phyloP scores from a whole-genome alignment of 1,140 invertebrate genomes.

The Batillaria attramentaria region DNA sequence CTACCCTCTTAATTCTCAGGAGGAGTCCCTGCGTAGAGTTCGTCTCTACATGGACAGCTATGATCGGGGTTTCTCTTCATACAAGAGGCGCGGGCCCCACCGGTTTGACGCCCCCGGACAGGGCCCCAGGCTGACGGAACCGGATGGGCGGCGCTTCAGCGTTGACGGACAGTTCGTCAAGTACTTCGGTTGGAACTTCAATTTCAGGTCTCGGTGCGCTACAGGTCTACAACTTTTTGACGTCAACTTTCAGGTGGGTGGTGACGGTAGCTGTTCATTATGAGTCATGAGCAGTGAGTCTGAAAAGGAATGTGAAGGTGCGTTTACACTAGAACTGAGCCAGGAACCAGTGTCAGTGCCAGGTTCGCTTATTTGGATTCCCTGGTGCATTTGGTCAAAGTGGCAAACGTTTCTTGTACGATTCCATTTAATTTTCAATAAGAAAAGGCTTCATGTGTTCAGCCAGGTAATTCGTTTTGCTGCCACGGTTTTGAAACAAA shows the following conservation, averaged over 20 bases:
- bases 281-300: too few species aligned
- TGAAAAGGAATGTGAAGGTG: too few species aligned
- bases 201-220: slow-evolving; percentile 54
- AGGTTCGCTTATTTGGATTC: too few species aligned
- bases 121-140: slow-evolving; percentile 59
- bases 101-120: slow-evolving; percentile 45
- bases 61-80: slow-evolving; percentile 57
- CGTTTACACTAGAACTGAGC: too few species aligned
- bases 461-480: too few species aligned
- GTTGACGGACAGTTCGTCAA: slow-evolving; percentile 57
- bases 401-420: too few species aligned
- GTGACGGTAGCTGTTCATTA: background rate
- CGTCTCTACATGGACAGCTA: slow-evolving; percentile 32
- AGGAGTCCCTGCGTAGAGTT: slow-evolving; percentile 13
- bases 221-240: slow-evolving; percentile 63
- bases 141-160: slow-evolving; percentile 59
- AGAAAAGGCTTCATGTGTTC: too few species aligned
- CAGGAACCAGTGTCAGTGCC: too few species aligned
- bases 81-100: slow-evolving; percentile 43
- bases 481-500: too few species aligned
- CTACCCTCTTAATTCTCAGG: slow-evolving; percentile 10
- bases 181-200: slow-evolving; percentile 66
- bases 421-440: too few species aligned
- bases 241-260: slow-evolving; percentile 55
- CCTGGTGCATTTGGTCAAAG: too few species aligned